These are phyloP conservation scores for Pseudococcus jackbeardsleyi DNA, from an alignment of 2,888 invertebrate genomes.

Conservation along the genomic window DNA sequence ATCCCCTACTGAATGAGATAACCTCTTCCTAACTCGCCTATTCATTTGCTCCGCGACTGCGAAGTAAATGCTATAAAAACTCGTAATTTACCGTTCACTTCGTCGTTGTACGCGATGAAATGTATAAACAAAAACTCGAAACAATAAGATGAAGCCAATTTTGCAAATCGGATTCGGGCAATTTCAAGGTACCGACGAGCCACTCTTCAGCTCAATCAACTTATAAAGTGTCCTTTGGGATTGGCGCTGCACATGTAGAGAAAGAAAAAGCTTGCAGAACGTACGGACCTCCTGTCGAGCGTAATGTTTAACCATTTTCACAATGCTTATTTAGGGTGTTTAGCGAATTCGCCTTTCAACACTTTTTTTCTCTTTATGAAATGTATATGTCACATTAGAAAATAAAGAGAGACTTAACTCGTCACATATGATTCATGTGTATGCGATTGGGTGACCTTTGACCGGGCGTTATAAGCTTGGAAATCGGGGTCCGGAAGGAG, in stretches of 20 bases:
- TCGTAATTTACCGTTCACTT: not conserved
- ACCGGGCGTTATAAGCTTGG: not conserved
- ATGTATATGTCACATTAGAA: not conserved
- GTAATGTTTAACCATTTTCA: constrained; percentile 56
- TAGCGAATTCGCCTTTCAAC: constrained; percentile 63
- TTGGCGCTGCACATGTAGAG: not conserved
- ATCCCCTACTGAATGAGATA: not conserved
- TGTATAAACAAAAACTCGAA: no score
- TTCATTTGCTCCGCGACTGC: not conserved
- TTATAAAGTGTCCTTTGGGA: constrained; percentile 56
- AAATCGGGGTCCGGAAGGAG: not conserved
- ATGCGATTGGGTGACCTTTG: constrained; percentile 25
- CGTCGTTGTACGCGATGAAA: no score
- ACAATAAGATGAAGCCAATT: no score
- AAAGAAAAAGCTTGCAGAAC: not conserved
- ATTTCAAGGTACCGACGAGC: not conserved
- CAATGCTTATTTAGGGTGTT: constrained; percentile 64
- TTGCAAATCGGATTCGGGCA: constrained; percentile 10
- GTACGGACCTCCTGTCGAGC: constrained; percentile 56
- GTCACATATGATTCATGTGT: constrained; percentile 42
- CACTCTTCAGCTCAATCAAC: constrained; percentile 56
- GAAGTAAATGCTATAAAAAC: not conserved
- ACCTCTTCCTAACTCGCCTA: not conserved
- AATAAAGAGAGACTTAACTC: not conserved
- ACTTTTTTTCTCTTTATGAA: not conserved